Conservation (phyloP, 2,113 vertebrate genomes). For the Antigone vipio region DNA sequence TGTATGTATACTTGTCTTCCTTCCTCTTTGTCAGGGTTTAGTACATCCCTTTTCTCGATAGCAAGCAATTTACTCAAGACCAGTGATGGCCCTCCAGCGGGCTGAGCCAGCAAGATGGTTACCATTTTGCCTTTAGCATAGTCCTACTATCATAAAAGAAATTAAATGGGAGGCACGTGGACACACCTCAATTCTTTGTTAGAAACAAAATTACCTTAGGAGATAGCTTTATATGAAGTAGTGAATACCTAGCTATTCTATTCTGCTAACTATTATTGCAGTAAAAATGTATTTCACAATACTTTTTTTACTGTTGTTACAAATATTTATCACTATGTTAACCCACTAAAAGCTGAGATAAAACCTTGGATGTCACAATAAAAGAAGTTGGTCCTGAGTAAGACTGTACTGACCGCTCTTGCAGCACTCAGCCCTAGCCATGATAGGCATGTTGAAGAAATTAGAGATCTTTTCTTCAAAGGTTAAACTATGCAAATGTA, state of each 20-base stretch:
- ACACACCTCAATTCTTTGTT: constrained; percentile 1
- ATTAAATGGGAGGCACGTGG: background rate
- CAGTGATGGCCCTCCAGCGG: background rate
- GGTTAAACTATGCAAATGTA: background rate
- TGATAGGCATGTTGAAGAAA: background rate
- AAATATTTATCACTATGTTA: background rate
- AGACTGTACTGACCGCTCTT: background rate
- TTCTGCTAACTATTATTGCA: background rate
- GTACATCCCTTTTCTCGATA: background rate
- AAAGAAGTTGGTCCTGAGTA: background rate
- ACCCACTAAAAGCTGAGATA: background rate
- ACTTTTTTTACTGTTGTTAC: background rate
- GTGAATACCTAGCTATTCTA: background rate
- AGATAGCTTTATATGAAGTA: background rate
- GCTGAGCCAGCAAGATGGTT: background rate
- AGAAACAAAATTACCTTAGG: background rate
- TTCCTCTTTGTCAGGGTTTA: background rate
- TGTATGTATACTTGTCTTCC: background rate
- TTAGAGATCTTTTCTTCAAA: background rate
- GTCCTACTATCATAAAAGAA: background rate
- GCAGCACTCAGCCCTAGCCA: background rate
- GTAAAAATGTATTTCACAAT: background rate
- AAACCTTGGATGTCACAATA: background rate
- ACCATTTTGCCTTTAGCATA: background rate
- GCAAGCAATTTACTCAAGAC: background rate